Conservation (phyloP, 37 sponge, comb jelly and placozoan genomes). For the Oscarella lobularis region DNA sequence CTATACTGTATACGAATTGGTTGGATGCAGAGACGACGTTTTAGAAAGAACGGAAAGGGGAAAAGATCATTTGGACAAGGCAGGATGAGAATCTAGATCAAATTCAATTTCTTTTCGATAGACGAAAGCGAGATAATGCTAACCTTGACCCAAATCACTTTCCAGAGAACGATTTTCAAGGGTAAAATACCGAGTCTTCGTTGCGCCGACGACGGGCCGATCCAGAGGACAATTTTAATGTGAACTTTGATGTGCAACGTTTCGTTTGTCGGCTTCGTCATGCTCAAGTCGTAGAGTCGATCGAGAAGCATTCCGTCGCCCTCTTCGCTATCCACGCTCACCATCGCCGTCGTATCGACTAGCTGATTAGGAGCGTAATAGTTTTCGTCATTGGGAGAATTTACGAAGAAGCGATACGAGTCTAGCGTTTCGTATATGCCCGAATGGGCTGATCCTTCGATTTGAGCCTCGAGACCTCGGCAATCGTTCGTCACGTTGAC, state of each 20-base stretch:
- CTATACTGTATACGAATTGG: neutral
- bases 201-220: neutral
- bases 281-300: neutral
- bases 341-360: neutral
- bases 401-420: too few relatives aligned
- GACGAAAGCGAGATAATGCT: too few relatives aligned
- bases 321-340: neutral
- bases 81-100: neutral
- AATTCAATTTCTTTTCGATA: too few relatives aligned
- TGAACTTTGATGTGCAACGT: neutral
- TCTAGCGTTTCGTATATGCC: neutral
- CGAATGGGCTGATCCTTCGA: neutral
- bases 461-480: neutral
- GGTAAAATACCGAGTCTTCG: neutral
- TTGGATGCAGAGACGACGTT: slow-evolving; percentile 1
- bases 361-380: neutral
- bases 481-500: neutral
- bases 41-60: neutral
- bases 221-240: neutral
- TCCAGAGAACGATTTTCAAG: neutral
- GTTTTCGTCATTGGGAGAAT: too few relatives aligned
- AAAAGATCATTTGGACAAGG: neutral
- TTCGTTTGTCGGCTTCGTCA: neutral
- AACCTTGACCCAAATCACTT: too few relatives aligned
- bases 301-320: too few relatives aligned